Conservation (phyloP, 2,888 invertebrate genomes). For the Spisula subtruncata region DNA sequence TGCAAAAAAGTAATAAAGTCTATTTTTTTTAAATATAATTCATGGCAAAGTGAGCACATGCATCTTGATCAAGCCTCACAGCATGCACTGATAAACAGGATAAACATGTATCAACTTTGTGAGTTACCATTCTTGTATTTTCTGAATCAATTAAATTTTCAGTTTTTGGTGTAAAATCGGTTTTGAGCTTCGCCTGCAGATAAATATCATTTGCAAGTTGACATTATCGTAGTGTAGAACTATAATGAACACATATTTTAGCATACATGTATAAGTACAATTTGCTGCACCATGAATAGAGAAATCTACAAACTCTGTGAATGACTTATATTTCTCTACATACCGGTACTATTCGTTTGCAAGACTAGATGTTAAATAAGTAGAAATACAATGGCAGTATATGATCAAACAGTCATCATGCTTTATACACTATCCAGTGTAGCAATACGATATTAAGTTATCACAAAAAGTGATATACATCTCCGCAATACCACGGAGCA, state of each 20-base stretch:
- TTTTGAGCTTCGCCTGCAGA: too few relatives aligned
- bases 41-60: neutral
- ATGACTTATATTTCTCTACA: neutral
- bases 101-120: neutral
- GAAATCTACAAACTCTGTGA: neutral
- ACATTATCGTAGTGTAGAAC: too few relatives aligned
- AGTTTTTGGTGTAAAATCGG: neutral
- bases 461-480: too few relatives aligned
- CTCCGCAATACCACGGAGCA: too few relatives aligned
- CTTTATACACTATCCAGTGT: too few relatives aligned
- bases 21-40: neutral
- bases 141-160: neutral
- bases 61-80: neutral
- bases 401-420: neutral
- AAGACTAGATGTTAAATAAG: neutral
- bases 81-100: neutral
- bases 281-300: neutral
- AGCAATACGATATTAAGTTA: too few relatives aligned
- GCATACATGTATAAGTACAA: neutral
- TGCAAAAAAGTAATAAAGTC: too few relatives aligned
- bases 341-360: neutral
- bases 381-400: neutral
- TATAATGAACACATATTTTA: neutral
- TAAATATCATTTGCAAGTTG: too few relatives aligned
- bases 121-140: neutral